These are phyloP conservation scores for Cheilosia vulpina DNA, from an alignment of 2,888 invertebrate genomes.

Conservation along the genomic window DNA sequence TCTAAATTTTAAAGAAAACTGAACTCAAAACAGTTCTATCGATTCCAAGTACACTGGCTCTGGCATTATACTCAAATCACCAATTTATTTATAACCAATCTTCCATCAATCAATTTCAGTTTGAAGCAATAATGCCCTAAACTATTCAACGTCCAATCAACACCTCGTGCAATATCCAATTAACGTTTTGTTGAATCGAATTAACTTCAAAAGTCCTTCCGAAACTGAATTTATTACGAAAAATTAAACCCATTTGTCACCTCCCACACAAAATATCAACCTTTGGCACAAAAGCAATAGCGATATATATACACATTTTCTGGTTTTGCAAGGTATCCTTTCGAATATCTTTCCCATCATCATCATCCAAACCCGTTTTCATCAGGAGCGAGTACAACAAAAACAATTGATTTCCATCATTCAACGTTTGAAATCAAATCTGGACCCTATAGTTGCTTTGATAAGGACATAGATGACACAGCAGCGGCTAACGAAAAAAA, in stretches of 20 bases:
- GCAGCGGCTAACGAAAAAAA: slow-evolving; percentile 21
- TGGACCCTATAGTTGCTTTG: background rate
- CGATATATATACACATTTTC: background rate
- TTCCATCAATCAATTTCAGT: background rate
- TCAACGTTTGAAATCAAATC: slow-evolving; percentile 52
- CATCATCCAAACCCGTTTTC: slow-evolving; percentile 3
- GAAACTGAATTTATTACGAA: background rate
- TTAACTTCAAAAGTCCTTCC: slow-evolving; percentile 6
- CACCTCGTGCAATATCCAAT: slow-evolving; percentile 11
- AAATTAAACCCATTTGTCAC: slow-evolving; percentile 7
- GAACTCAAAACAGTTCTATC: too few species aligned
- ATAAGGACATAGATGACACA: background rate
- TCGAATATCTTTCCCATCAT: background rate
- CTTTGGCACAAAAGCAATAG: slow-evolving; percentile 15
- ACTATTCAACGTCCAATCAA: background rate
- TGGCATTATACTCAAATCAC: background rate
- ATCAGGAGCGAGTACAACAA: slow-evolving; percentile 5
- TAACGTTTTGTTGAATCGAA: slow-evolving; percentile 10
- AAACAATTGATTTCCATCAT: slow-evolving; percentile 58
- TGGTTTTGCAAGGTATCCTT: background rate
- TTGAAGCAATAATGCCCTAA: background rate
- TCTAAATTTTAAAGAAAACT: too few species aligned
- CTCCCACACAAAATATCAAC: background rate
- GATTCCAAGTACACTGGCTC: too few species aligned
- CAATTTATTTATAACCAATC: background rate